Conservation (phyloP, 2,797 vertebrate genomes). For the Xenopus petersii region DNA sequence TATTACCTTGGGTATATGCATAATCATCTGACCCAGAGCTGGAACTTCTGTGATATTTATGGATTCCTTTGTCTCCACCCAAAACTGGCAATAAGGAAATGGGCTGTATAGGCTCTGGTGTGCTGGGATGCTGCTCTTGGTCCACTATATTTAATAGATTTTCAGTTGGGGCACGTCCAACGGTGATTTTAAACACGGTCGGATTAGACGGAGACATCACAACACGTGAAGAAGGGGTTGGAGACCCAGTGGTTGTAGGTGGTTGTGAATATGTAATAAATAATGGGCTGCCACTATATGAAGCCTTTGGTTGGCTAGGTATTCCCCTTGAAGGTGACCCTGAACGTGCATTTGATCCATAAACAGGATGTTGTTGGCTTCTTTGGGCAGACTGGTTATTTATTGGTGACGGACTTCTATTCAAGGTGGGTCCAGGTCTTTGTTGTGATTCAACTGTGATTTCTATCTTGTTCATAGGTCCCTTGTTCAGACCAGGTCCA, state of each 20-base stretch:
- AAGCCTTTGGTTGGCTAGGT: conserved; percentile 76
- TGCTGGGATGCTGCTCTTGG: conserved; percentile 84
- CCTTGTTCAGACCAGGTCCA: conserved; percentile 76
- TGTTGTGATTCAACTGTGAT: conserved; percentile 86
- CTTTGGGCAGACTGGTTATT: conserved; percentile 71
- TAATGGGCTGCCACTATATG: conserved; percentile 84
- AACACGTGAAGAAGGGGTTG: conserved; percentile 70
- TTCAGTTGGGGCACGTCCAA: conserved; percentile 77
- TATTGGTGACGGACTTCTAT: conserved; percentile 89
- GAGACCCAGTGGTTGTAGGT: conserved; percentile 76
- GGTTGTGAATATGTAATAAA: conserved; percentile 78
- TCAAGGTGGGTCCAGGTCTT: conserved; percentile 69
- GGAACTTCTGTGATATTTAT: conserved; percentile 85
- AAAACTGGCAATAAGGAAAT: conserved; percentile 88
- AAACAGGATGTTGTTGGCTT: conserved; percentile 76
- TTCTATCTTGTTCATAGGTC: conserved; percentile 92
- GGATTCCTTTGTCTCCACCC: conserved; percentile 73
- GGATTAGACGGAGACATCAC: conserved; percentile 75
- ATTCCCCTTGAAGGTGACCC: conserved; percentile 88
- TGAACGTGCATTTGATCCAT: conserved; percentile 85
- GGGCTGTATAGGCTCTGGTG: conserved; percentile 92
- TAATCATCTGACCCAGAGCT: conserved; percentile 98
- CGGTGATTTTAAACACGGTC: conserved; percentile 77
- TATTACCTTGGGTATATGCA: conserved; percentile 95
- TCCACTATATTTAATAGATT: conserved; percentile 96